These are phyloP conservation scores for Diplolepis rosae DNA, from an alignment of 2,888 invertebrate species.

Conservation along the genomic window DNA sequence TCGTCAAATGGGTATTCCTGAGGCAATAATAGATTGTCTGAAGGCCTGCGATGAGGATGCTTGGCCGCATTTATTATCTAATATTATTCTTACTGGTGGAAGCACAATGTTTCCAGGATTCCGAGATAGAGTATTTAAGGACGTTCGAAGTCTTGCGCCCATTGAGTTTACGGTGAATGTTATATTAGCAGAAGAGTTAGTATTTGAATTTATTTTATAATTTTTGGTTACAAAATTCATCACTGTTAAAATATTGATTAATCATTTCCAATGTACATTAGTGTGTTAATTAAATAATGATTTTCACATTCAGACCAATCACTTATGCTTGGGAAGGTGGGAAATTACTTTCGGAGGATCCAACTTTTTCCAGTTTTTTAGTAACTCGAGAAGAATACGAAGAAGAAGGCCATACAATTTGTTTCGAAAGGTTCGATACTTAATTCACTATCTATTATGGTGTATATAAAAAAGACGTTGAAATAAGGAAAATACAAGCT, in stretches of 20 bases:
- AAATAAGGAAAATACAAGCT: not conserved
- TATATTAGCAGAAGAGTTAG: constrained; percentile 80
- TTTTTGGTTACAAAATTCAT: no score
- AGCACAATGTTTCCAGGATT: constrained; percentile 89
- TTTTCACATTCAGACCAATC: constrained; percentile 78
- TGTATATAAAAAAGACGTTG: not conserved
- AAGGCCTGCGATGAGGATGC: constrained; percentile 83
- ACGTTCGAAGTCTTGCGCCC: constrained; percentile 86
- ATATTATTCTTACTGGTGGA: constrained; percentile 91
- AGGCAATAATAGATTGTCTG: constrained; percentile 89
- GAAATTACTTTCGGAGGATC: constrained; percentile 82
- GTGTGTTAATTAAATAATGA: constrained; percentile 6
- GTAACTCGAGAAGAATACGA: constrained; percentile 92
- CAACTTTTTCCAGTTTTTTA: constrained; percentile 82
- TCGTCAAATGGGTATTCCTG: constrained; percentile 91
- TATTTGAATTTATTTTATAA: constrained; percentile 41
- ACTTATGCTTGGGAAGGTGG: constrained; percentile 95
- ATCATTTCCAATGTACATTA: no score
- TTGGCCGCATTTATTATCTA: constrained; percentile 85
- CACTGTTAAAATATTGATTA: no score
- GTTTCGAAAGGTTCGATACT: constrained; percentile 77
- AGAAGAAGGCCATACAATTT: constrained; percentile 83
- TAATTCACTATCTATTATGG: constrained; percentile 52
- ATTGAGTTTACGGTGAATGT: constrained; percentile 87
- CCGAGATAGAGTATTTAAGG: constrained; percentile 83